Conservation (phyloP, 2,797 vertebrate species). For the Artibeus jamaicensis region DNA sequence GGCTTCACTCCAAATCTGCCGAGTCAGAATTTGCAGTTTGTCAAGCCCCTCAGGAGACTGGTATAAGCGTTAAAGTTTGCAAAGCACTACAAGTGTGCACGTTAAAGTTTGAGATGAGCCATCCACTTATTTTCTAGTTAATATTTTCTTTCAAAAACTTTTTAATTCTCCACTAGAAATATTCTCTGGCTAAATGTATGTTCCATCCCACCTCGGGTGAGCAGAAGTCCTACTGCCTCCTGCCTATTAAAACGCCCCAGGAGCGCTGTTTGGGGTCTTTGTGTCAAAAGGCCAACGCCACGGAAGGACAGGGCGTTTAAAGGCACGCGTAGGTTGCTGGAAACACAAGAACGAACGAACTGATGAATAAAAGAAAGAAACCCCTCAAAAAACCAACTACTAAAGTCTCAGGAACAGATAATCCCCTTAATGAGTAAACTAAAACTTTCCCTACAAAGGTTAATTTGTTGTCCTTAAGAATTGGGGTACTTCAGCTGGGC, state of each 20-base stretch:
- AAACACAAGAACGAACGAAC: background rate
- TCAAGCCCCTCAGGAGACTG: background rate
- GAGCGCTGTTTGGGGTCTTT: background rate
- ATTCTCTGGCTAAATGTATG: background rate
- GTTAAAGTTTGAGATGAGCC: background rate
- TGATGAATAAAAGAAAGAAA: background rate
- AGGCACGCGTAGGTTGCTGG: background rate
- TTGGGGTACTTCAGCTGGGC: background rate
- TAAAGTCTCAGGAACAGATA: background rate
- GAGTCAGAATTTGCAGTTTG: background rate
- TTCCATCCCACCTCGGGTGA: background rate
- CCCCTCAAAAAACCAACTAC: background rate
- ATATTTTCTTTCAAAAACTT: background rate
- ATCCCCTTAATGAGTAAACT: background rate
- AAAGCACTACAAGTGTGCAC: background rate
- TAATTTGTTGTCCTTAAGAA: background rate
- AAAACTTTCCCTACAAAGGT: background rate
- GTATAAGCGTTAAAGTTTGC: background rate
- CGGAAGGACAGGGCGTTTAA: background rate
- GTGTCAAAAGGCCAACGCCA: background rate
- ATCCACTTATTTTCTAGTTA: background rate
- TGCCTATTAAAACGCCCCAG: background rate
- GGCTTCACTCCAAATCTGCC: background rate
- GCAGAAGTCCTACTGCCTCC: background rate
- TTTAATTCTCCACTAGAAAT: background rate